Evolutionary conservation across 2,888 invertebrate species (phyloP).

Genomic region (Ornithoptera alexandrae): DNA sequence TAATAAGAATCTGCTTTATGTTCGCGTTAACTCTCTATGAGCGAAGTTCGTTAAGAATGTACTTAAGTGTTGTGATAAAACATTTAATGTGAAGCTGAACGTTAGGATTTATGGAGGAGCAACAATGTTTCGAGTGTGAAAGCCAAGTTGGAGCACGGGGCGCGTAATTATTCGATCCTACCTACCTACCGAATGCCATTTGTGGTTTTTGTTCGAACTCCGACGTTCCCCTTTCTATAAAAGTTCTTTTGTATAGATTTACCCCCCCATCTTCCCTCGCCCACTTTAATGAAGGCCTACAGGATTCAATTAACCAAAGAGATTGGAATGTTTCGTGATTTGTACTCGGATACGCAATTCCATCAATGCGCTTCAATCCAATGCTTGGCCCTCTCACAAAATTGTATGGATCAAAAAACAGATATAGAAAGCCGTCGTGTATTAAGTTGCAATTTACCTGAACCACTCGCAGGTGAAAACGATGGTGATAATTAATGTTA

Average conservation of each 20-base stretch:
- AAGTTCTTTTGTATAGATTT: slow-evolving; percentile 69
- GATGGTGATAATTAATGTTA: not conserved
- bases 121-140: slow-evolving; percentile 56
- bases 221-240: slow-evolving; percentile 59
- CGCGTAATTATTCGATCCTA: slow-evolving; percentile 67
- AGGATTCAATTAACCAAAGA: slow-evolving; percentile 74
- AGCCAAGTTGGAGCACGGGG: slow-evolving; percentile 59
- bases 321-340: slow-evolving; percentile 76
- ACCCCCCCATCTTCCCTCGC: slow-evolving; percentile 40
- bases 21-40: slow-evolving; percentile 34
- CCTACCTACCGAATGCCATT: slow-evolving; percentile 65
- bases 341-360: slow-evolving; percentile 64
- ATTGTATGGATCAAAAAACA: slow-evolving; percentile 20
- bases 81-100: slow-evolving; percentile 64
- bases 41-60: slow-evolving; percentile 58
- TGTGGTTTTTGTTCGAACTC: slow-evolving; percentile 69
- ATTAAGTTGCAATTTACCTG: not conserved
- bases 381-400: slow-evolving; percentile 25
- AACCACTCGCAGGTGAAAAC: not conserved
- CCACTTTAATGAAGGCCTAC: slow-evolving; percentile 73
- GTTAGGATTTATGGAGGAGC: slow-evolving; percentile 60
- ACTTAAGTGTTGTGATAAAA: slow-evolving; percentile 61
- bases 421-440: not conserved
- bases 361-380: slow-evolving; percentile 62
- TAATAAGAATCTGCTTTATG: not conserved